Percentiles rank a stretch among this genome's conserved stretches.
phyloP scores from a whole-genome alignment of 1,140 invertebrate genomes.

The Heliconius nattereri region DNA sequence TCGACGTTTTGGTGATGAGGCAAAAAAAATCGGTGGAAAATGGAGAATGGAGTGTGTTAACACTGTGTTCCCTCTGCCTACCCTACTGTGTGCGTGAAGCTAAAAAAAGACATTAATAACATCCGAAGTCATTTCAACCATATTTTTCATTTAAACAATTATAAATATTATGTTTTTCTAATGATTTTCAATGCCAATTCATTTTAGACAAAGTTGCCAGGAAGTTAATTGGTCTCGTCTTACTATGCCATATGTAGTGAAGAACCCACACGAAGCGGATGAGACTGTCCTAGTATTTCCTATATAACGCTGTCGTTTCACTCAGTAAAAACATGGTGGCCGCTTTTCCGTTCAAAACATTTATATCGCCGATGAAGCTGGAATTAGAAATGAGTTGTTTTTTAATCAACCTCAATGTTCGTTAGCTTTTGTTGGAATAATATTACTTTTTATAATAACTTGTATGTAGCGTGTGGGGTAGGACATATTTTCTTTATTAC shows the following conservation, averaged over 20 bases:
- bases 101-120: too few species aligned
- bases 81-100: too few species aligned
- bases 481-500: background rate
- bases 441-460: conserved; percentile 2
- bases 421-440: conserved; percentile 31
- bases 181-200: conserved; percentile 1
- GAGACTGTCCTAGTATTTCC: conserved; percentile 57
- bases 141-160: background rate
- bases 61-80: too few species aligned
- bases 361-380: conserved; percentile 32
- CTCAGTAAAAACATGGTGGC: conserved; percentile 44
- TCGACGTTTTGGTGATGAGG: too few species aligned
- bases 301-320: conserved; percentile 58
- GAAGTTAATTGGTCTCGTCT: conserved; percentile 30
- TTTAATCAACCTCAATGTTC: conserved; percentile 43
- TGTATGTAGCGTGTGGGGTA: background rate
- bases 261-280: conserved; percentile 52
- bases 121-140: too few species aligned
- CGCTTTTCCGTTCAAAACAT: conserved; percentile 41
- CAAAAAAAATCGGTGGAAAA: too few species aligned
- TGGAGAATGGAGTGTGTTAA: too few species aligned
- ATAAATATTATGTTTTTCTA: background rate
- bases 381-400: conserved; percentile 43
- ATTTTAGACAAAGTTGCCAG: conserved; percentile 28
- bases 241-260: conserved; percentile 50